Evolutionary conservation across 1,140 invertebrate genomes (phyloP).

Genomic region (Gyrodactylus bullatarudis): DNA sequence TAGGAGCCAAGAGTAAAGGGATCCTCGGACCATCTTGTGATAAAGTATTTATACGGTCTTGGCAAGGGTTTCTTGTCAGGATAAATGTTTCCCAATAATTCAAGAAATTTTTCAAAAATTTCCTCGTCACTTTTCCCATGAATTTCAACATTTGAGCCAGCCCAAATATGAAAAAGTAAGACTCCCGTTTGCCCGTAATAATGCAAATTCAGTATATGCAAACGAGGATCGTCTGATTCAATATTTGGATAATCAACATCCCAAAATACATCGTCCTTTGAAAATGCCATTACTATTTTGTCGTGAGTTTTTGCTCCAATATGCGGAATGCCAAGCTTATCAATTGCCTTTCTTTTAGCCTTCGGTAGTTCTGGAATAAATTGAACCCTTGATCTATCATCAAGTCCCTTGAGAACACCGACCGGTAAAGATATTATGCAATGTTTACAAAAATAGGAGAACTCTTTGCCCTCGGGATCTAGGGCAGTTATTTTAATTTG

Average conservation of each 20-base stretch:
- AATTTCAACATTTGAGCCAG: background rate
- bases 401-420: slow-evolving; percentile 3
- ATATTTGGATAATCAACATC: slow-evolving; percentile 4
- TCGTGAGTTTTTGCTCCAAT: slow-evolving; percentile 4
- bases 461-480: background rate
- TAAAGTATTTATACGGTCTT: background rate
- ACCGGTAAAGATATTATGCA: slow-evolving; percentile 6
- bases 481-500: background rate
- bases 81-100: background rate
- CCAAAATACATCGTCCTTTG: background rate
- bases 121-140: background rate
- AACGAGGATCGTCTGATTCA: slow-evolving; percentile 2
- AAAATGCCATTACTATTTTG: background rate
- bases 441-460: background rate
- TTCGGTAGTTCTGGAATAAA: background rate
- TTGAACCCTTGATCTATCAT: background rate
- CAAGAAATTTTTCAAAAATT: background rate
- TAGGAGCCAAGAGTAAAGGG: slow-evolving; percentile 1
- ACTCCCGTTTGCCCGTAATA: slow-evolving; percentile 3
- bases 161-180: background rate
- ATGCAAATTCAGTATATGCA: slow-evolving; percentile 4
- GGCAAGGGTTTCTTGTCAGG: background rate
- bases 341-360: background rate
- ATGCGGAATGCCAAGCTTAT: slow-evolving; percentile 1
- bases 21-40: slow-evolving; percentile 6